Evolutionary conservation across 2,888 invertebrate species (phyloP).

Genomic region (Willowsia nigromaculata): DNA sequence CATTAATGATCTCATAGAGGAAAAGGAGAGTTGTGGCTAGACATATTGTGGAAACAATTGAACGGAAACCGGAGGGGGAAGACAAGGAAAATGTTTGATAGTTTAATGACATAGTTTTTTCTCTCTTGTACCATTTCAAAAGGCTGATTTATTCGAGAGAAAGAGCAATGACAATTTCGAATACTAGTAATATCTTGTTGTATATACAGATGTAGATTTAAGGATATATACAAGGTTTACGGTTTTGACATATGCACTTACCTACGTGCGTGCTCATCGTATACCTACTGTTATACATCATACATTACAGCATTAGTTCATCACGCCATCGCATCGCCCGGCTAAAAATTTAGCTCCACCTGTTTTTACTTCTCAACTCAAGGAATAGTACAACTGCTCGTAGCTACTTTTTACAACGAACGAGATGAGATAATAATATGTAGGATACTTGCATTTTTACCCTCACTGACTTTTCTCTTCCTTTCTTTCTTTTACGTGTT

Average conservation of each 20-base stretch:
- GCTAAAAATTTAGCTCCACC: not conserved
- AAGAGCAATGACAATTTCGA: slow-evolving; percentile 56
- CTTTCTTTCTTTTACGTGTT: slow-evolving; percentile 46
- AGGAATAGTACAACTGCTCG: not conserved
- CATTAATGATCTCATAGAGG: slow-evolving; percentile 1
- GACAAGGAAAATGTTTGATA: slow-evolving; percentile 53
- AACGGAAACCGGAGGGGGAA: not conserved
- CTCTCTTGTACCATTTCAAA: slow-evolving; percentile 29
- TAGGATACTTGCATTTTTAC: slow-evolving; percentile 25
- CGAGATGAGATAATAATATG: too few relatives aligned
- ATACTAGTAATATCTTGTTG: too few relatives aligned
- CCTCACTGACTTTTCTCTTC: slow-evolving; percentile 28
- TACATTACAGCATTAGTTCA: not conserved
- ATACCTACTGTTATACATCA: not conserved
- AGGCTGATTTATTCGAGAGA: slow-evolving; percentile 34
- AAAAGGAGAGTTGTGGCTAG: not conserved
- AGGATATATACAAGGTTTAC: not conserved
- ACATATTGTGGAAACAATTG: slow-evolving; percentile 30
- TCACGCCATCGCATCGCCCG: not conserved
- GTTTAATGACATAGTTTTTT: slow-evolving; percentile 64
- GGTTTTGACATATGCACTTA: not conserved
- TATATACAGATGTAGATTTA: slow-evolving; percentile 1
- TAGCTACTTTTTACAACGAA: slow-evolving; percentile 11
- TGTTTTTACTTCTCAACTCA: not conserved
- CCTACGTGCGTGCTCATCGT: not conserved